A percentile compares a stretch with the other conserved stretches of the same genome.
phyloP scores from a whole-genome alignment of 2,797 vertebrate species.

The Malurus leucopterus region DNA sequence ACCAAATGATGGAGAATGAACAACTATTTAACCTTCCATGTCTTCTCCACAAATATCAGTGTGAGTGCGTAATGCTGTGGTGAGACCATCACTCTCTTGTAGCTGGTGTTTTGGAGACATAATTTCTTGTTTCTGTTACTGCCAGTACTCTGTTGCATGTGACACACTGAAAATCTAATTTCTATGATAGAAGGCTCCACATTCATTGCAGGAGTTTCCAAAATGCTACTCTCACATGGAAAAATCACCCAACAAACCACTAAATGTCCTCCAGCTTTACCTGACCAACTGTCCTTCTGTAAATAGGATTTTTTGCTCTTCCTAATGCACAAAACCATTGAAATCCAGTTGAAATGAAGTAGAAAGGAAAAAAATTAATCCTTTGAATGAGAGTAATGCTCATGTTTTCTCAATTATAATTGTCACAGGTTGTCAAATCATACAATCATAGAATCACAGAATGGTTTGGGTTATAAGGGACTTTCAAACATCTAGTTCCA shows the following conservation, averaged over 20 bases:
- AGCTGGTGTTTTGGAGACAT: not conserved
- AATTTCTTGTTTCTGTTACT: not conserved
- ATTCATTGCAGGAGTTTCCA: not conserved
- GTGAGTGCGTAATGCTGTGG: not conserved
- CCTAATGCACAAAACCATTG: not conserved
- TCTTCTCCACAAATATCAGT: not conserved
- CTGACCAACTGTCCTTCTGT: not conserved
- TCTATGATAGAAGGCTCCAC: not conserved
- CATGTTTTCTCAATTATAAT: not conserved
- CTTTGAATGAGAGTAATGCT: not conserved
- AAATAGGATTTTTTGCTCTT: not conserved
- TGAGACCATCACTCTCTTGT: not conserved
- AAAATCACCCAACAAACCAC: not conserved
- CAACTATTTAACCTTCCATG: not conserved
- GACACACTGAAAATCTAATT: not conserved
- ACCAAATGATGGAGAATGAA: not conserved
- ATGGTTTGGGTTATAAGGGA: not conserved
- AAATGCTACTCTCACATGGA: not conserved
- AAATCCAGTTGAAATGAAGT: not conserved
- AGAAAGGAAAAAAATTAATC: not conserved
- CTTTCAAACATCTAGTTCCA: not conserved
- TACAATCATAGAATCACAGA: not conserved
- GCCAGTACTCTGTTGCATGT: not conserved
- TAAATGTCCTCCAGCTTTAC: not conserved
- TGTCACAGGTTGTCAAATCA: not conserved